Conservation (phyloP, 1,140 invertebrate genomes). For the Capitella teleta region DNA sequence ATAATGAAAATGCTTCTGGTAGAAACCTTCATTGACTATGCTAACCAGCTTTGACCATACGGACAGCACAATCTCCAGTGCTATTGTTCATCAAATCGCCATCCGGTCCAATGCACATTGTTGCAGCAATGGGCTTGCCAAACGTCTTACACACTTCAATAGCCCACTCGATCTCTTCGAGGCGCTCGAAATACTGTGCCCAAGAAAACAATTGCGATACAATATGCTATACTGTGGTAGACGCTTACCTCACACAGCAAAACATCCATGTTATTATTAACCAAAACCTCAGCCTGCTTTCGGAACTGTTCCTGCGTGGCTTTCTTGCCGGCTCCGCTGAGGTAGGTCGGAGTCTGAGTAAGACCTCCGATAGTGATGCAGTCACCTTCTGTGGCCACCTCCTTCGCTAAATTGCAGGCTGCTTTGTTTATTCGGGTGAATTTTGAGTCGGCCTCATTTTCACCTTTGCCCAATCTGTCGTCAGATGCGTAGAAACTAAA, state of each 20-base stretch:
- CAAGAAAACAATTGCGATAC: no score
- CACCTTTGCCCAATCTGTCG: conserved; percentile 40
- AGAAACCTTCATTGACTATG: no score
- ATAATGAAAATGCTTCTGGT: no score
- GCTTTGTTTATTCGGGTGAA: conserved; percentile 36
- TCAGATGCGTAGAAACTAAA: conserved; percentile 43
- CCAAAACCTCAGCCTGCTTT: conserved; percentile 39
- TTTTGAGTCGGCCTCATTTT: conserved; percentile 31
- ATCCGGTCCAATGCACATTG: conserved; percentile 42
- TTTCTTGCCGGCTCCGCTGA: conserved; percentile 24
- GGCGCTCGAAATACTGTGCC: conserved; percentile 42
- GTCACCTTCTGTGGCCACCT: conserved; percentile 37
- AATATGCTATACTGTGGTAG: no score
- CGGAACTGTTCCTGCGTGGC: conserved; percentile 32
- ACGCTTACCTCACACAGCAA: conserved; percentile 37
- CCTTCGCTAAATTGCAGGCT: conserved; percentile 31
- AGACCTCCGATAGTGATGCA: conserved; percentile 33
- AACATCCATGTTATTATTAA: conserved; percentile 38
- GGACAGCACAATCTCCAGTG: conserved; percentile 37
- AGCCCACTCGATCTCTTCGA: conserved; percentile 44
- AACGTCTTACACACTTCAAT: conserved; percentile 33
- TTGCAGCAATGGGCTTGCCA: conserved; percentile 30
- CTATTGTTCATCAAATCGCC: conserved; percentile 37
- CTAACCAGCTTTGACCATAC: conserved; percentile 39
- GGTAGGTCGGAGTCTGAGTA: conserved; percentile 38